Evolutionary conservation across 2,113 vertebrate genomes (phyloP).

Genomic region (Esox niger): DNA sequence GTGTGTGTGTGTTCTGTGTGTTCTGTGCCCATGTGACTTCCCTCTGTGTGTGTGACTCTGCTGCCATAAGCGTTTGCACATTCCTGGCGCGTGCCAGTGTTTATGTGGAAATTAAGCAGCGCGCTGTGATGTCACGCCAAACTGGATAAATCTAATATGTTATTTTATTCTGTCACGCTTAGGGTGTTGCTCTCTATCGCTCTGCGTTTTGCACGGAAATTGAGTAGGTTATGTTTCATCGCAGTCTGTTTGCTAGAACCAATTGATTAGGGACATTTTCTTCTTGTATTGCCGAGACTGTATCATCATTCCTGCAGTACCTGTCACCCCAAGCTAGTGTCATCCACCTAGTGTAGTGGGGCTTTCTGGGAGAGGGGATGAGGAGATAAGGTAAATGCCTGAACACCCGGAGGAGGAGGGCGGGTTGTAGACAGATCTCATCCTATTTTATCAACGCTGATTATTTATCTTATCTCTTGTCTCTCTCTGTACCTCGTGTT

Average conservation of each 20-base stretch:
- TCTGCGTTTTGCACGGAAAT: constrained; percentile 5
- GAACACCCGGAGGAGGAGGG: constrained; percentile 45
- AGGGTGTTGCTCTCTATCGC: background rate
- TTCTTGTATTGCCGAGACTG: constrained; percentile 9
- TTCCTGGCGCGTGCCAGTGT: constrained; percentile 13
- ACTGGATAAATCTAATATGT: constrained; percentile 8
- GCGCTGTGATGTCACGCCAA: constrained; percentile 6
- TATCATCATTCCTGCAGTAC: constrained; percentile 27
- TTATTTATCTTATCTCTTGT: constrained; percentile 54
- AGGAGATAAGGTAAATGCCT: constrained; percentile 41
- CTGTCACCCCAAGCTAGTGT: constrained; percentile 45
- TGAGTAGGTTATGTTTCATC: background rate
- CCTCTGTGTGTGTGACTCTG: constrained; percentile 12
- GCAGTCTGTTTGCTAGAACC: constrained; percentile 11
- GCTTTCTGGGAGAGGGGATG: constrained; percentile 19
- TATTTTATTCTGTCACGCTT: constrained; percentile 19
- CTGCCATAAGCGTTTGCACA: background rate
- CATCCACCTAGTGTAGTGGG: constrained; percentile 6
- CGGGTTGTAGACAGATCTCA: constrained; percentile 26
- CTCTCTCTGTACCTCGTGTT: constrained; percentile 16
- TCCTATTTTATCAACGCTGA: constrained; percentile 56
- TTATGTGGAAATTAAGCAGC: constrained; percentile 27
- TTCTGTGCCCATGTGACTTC: too few species aligned
- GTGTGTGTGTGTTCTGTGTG: background rate
- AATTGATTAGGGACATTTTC: constrained; percentile 12